Evolutionary conservation across 2,113 vertebrate species (phyloP), one percentile per base, ranked within the genome.

Genomic region (Pituophis catenifer): DNA sequence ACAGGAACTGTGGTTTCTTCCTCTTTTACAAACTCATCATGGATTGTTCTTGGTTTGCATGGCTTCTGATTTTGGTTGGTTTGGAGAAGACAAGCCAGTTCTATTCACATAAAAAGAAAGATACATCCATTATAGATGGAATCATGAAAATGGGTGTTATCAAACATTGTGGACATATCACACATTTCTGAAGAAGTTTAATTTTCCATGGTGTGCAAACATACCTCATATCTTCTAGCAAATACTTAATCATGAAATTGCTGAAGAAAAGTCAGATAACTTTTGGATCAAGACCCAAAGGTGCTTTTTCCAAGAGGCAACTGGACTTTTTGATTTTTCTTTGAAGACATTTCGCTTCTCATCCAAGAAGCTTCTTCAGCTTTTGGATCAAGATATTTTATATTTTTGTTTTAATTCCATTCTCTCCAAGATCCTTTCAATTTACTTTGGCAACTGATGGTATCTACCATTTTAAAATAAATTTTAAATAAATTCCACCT

Each of bases 361-460:
- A 62, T 62, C 58, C 58, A 62, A 26, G 58, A 62, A 62, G 8
- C 9, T 26, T 62, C 58, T 26, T 62, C 58, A 62, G 58, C 33
- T 11, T 8, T 89, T 81, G 75, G 50, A 44, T 33, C 88, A 89
- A 48, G 8, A 89, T 55, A 33, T 53, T 50, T 62, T 55, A 38
- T 57, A 53, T 52, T 62, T 62, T 48, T 8, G 1, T 26, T 13
- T 57, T 70, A n/a, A 70, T n/a, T n/a, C 11, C 6, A 38, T 81
- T 17, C 75, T 33, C n/a, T 8, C 75, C 33, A 21, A 17, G n/a
- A 8, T 0, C 0, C 24, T 48, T 1, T 1, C 55, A 0, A 2
- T 29, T 90, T 3, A 10, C 19, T 54, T 26, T 0, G 0, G 5
- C 0, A 0, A 8, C 5, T 6, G 58, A 23, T 38, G 2, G 8